phyloP scores from a whole-genome alignment of 1,140 invertebrate genomes.

The Megalonaias nervosa region DNA sequence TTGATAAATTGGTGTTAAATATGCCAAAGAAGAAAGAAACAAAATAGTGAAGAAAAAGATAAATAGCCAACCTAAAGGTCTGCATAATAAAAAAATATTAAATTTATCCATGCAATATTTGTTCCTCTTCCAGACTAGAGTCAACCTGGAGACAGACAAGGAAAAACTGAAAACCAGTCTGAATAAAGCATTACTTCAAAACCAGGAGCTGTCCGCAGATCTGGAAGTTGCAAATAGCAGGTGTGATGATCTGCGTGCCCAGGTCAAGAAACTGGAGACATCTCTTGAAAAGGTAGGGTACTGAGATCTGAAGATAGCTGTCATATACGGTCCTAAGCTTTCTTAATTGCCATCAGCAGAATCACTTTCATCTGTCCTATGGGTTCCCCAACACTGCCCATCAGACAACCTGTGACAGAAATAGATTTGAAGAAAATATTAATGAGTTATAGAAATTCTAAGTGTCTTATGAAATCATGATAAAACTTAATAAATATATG shows the following conservation, averaged over 20 bases:
- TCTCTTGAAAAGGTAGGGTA: conserved; percentile 58
- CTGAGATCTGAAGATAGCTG: no score
- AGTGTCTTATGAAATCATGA: no score
- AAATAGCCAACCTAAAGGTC: not conserved
- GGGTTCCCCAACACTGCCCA: no score
- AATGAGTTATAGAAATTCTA: no score
- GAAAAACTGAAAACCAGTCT: conserved; percentile 58
- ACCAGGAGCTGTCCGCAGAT: conserved; percentile 55
- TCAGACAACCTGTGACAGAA: no score
- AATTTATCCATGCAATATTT: not conserved
- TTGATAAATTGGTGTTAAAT: not conserved
- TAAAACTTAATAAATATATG: no score
- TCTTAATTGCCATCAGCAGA: no score
- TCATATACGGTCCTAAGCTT: no score
- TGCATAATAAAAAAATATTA: no score
- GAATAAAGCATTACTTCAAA: conserved; percentile 55
- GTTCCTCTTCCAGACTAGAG: conserved; percentile 52
- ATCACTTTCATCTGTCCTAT: no score
- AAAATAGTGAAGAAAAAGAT: not conserved
- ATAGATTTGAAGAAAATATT: no score
- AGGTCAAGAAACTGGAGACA: conserved; percentile 46
- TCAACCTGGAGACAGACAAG: conserved; percentile 57
- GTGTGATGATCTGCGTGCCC: conserved; percentile 44
- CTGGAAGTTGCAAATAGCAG: conserved; percentile 47
- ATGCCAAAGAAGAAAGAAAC: not conserved